These are phyloP conservation scores for Heliconius congener DNA, from an alignment of 1,140 invertebrate genomes.

Conservation along the genomic window DNA sequence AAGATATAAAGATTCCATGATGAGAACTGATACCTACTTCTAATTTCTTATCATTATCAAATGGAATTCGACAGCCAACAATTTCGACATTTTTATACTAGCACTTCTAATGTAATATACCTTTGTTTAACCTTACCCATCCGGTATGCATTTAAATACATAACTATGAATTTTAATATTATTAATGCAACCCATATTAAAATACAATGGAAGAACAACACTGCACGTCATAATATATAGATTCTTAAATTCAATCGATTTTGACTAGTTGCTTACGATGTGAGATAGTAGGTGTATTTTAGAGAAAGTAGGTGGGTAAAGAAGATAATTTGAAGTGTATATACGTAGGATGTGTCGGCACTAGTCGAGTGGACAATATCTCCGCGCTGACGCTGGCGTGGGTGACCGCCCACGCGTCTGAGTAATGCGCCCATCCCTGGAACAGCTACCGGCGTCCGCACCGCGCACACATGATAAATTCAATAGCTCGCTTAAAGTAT, in stretches of 20 bases:
- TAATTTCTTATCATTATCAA: neutral
- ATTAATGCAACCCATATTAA: neutral
- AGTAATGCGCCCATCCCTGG: constrained; percentile 28
- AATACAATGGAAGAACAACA: neutral
- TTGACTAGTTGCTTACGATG: neutral
- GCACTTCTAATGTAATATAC: neutral
- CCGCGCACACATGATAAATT: constrained; percentile 14
- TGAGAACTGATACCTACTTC: neutral
- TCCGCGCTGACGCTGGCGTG: constrained; percentile 41
- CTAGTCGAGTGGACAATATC: constrained; percentile 44
- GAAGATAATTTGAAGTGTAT: constrained; percentile 34
- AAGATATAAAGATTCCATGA: neutral
- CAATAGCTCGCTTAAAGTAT: neutral
- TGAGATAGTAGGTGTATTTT: constrained; percentile 29
- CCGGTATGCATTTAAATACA: neutral
- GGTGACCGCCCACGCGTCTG: constrained; percentile 49
- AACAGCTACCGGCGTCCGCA: constrained; percentile 32
- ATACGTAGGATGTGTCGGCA: constrained; percentile 35
- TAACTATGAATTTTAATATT: neutral
- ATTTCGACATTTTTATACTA: neutral
- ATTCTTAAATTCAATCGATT: neutral
- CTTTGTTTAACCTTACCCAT: neutral
- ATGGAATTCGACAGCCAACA: neutral
- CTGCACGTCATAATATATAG: neutral
- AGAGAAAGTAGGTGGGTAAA: constrained; percentile 43